Percentiles rank a stretch among this genome's conserved stretches.
Evolutionary conservation across 2,888 invertebrate species (phyloP).

Genomic region (Cantharis rufa): DNA sequence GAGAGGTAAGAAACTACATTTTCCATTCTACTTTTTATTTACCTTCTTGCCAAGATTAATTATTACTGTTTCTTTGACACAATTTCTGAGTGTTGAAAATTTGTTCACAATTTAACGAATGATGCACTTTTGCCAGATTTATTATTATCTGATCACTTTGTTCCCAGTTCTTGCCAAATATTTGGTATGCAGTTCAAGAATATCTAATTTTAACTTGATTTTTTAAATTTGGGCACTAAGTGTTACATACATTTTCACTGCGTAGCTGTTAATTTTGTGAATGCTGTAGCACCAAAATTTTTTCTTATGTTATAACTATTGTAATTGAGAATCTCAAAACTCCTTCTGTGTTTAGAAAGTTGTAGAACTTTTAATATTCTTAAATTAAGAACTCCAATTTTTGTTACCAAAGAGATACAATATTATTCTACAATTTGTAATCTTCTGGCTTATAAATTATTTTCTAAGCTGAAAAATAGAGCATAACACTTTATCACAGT

Average conservation of each 20-base stretch:
- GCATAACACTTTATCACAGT: no score
- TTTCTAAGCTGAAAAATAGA: no score
- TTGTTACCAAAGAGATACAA: no score
- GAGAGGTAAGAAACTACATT: conserved; percentile 59
- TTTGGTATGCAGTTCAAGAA: neutral
- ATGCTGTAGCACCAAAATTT: neutral
- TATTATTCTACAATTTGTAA: no score
- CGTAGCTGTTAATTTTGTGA: neutral
- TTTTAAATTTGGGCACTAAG: neutral
- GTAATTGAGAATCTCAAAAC: no score
- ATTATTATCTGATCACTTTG: neutral
- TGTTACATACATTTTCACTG: neutral
- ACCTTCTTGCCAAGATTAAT: neutral
- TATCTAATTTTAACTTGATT: neutral
- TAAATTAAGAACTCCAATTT: neutral
- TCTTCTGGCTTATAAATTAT: no score
- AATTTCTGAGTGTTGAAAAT: neutral
- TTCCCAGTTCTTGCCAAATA: neutral
- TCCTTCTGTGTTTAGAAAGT: no score
- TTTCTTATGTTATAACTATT: neutral
- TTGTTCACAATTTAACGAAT: neutral
- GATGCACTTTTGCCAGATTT: neutral
- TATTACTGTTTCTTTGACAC: neutral
- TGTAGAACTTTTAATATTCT: no score
- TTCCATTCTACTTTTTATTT: neutral